Evolutionary conservation across 2,888 invertebrate species (phyloP), one percentile per base, ranked within the genome.

Genomic region (Phaedon cochleariae): DNA sequence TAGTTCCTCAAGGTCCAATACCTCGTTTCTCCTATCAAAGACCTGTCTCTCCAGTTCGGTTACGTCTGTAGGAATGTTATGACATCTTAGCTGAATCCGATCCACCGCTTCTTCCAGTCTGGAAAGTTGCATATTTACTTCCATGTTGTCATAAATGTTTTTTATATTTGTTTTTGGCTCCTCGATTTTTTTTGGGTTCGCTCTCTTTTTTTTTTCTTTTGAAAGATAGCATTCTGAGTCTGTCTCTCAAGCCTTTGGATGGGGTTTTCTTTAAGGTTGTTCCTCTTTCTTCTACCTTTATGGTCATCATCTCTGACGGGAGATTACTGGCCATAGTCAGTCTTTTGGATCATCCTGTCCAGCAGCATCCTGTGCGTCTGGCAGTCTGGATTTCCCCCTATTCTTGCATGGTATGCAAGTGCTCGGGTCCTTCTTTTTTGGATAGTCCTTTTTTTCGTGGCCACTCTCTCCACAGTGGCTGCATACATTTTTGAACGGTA

Each of bases 281-380:
- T 41, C 12, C 18, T 2, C 15, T n/a, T 20, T n/a, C 37, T 0
- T 21, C 2, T 57, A 7, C 15, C 2, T 37, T 18, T 41, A 41
- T 57, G 15, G 15, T 4, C 45, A 20, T 17, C 7, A 9, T n/a
- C 21, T 45, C 49, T 17, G 46, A 7, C 2, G 46, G 46, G 46
- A 46, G 46, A 10, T 20, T 46, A 46, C 46, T 46, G 46, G 49
- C 49, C 49, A 49, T 49, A 49, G 21, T 31, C 29, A 1, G 29
- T 53, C 12, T 31, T 53, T 53, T 18, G 31, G 15, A 34, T 53
- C 29, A 53, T 53, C 31, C 34, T 49, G 49, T 49, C 49, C 49
- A 49, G 18, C 15, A 49, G 17, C 46, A 17, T 46, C 12, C 10
- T 49, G 20, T 49, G 49, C 20, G 17, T 46, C 48, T 18, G 48